Base-by-base conservation (phyloP, 2,888 invertebrate genomes). In the Thumatha senex region DNA sequence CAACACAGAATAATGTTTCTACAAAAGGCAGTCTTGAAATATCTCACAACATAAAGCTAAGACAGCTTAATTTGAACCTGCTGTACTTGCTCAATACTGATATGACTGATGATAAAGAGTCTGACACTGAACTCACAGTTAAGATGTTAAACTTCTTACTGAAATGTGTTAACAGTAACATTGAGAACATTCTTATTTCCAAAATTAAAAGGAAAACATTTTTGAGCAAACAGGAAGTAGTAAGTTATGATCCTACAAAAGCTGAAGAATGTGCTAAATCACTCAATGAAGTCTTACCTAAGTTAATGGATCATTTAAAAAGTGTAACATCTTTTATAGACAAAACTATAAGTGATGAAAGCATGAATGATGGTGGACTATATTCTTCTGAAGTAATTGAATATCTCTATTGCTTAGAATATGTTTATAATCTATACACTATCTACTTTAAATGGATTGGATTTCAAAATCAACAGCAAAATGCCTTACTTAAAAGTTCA, bases 391-490 rank as follows among this genome's bases (percentile, higher is more conserved):
- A 84, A 60, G 60, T 80, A 24, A 61, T 78, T 11, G 76, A 81
- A 44, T 74, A 78, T 52, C 47, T 92, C 61, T 81, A 89, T 54
- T 93, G 93, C 47, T 85, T 93, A 38, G 93, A 92, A 41, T 75
- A 92, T 40, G 86, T 94, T 45, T 89, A 94, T 43, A 89, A 86
- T 29, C 78, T 94, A 40, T 78, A 93, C n/a, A 89, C 92, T 4
- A 89, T 89, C 43, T 93, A 93, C 66, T 94, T 94, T 54, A 93
- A 93, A 71, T 93, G 95, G 95, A 89, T 93, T 74, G 94, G 93
- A 48, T 94, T 95, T 70, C 86, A 85, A 56, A 93, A 89, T 66
- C 86, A 83, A 34, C 85, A 82, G 35, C 72, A 87, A 39, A 76
- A 67, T 63, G 71, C 78, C 18, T 70, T 91, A 52, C 63, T 91